Conservation (phyloP, 2,888 invertebrate genomes). For the Helicoverpa assulta region DNA sequence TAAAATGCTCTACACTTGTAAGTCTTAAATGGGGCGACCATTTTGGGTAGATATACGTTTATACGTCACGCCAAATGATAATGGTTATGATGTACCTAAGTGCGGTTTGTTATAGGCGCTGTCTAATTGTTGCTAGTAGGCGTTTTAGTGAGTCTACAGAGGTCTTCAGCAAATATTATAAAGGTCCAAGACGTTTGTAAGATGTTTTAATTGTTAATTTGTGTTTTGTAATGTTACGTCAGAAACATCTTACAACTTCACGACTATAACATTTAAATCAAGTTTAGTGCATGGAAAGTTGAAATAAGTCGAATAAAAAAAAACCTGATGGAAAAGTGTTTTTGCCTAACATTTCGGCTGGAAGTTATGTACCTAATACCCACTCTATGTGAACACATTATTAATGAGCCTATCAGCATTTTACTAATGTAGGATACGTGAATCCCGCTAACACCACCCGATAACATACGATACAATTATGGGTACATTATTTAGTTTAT, state of each 20-base stretch:
- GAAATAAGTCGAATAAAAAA: too few species aligned
- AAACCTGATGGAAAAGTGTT: too few species aligned
- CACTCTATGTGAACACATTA: too few species aligned
- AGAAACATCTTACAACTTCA: not conserved
- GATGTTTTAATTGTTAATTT: not conserved
- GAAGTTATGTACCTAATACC: too few species aligned
- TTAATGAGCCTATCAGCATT: too few species aligned
- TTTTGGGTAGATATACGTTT: slow-evolving; percentile 53
- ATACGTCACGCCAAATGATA: slow-evolving; percentile 37
- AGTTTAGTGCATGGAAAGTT: too few species aligned
- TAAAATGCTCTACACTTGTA: slow-evolving; percentile 4
- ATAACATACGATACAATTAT: too few species aligned
- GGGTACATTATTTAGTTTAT: too few species aligned
- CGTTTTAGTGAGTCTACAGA: not conserved
- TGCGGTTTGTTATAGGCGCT: slow-evolving; percentile 8
- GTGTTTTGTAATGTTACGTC: not conserved
- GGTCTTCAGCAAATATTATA: not conserved
- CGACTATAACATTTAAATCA: too few species aligned
- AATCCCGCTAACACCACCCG: too few species aligned
- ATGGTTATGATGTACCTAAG: slow-evolving; percentile 25
- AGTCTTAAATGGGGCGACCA: slow-evolving; percentile 57
- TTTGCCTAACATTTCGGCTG: too few species aligned
- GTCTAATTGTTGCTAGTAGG: slow-evolving; percentile 5
- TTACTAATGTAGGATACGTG: too few species aligned
- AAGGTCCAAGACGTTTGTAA: not conserved